Conservation (phyloP, 2,888 invertebrate species). For the Rhamnusium bicolor region DNA sequence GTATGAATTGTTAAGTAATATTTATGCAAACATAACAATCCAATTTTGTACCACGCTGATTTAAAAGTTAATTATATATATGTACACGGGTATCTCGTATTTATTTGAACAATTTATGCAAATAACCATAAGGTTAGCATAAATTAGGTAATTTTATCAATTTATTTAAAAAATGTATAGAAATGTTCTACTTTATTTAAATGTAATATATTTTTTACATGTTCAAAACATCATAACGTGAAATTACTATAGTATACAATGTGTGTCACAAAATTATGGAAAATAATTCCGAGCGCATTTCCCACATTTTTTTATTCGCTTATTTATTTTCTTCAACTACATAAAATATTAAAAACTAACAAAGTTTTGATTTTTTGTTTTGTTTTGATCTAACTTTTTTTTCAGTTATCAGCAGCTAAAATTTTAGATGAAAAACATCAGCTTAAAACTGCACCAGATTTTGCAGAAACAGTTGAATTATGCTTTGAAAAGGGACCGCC, state of each 20-base stretch:
- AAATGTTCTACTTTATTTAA: not conserved
- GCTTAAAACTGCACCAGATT: conserved; percentile 76
- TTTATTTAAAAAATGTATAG: not conserved
- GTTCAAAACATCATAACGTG: too few species aligned
- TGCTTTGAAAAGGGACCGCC: conserved; percentile 86
- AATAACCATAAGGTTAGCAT: not conserved
- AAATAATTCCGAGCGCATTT: too few species aligned
- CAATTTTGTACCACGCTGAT: not conserved
- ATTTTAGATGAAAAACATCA: conserved; percentile 78
- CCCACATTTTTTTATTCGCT: too few species aligned
- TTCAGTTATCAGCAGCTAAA: conserved; percentile 80
- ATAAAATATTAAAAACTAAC: too few species aligned
- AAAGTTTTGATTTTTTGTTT: not conserved
- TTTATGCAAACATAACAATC: not conserved
- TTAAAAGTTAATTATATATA: not conserved
- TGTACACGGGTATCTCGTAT: not conserved
- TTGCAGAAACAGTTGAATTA: conserved; percentile 87
- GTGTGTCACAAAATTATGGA: too few species aligned
- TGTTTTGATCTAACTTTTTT: conserved; percentile 52
- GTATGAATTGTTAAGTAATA: not conserved
- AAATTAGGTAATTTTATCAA: not conserved
- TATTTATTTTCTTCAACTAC: too few species aligned
- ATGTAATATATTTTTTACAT: too few species aligned
- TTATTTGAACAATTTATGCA: not conserved
- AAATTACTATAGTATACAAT: too few species aligned